Evolutionary conservation across 2,888 invertebrate genomes (phyloP), one percentile per base, ranked within the genome.

Genomic region (Cosmia trapezina): DNA sequence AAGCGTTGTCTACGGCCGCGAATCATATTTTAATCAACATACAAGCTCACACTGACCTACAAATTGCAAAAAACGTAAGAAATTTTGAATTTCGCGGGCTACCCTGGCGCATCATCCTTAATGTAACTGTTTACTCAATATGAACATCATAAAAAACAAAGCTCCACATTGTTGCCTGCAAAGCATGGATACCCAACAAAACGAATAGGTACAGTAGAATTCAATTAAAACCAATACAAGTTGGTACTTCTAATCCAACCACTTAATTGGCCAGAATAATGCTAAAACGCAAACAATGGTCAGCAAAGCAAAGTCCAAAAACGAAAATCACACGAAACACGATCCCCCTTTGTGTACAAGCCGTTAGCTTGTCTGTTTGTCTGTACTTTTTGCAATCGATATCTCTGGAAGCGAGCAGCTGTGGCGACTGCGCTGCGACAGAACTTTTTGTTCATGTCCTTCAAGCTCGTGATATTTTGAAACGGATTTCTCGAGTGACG

Each of bases 351-450:
- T 90, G 88, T 91, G 90, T 87, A 90, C 90, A 88, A 87, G 87
- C 88, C 92, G 89, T 90, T 91, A 91, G 88, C 83, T 84, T 86
- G 89, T 89, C 86, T 89, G 91, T 93, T 91, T 89, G 89, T 89
- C 86, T 93, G 87, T 91, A 88, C 91, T 91, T 92, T 93, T 94
- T 94, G 94, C 92, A 91, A 94, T 92, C 93, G 94, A 94, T 95
- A 94, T 93, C 94, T 92, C 91, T 89, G 93, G 93, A 93, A 92
- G 90, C 89, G 86, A 92, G 91, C 95, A 94, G 95, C 95, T 95
- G 95, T 89, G 93, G 85, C 85, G 87, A 86, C 57, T 68, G 65
- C 49, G 56, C 57, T 68, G 66, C 49, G 53, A 77, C 70, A 76
- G 64, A 76, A 83, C 87, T 88, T 91, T 91, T 91, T 91, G 89